These are phyloP conservation scores for Enteromius afrohamiltoni DNA, from an alignment of 2,797 vertebrate species.

Conservation along the genomic window DNA sequence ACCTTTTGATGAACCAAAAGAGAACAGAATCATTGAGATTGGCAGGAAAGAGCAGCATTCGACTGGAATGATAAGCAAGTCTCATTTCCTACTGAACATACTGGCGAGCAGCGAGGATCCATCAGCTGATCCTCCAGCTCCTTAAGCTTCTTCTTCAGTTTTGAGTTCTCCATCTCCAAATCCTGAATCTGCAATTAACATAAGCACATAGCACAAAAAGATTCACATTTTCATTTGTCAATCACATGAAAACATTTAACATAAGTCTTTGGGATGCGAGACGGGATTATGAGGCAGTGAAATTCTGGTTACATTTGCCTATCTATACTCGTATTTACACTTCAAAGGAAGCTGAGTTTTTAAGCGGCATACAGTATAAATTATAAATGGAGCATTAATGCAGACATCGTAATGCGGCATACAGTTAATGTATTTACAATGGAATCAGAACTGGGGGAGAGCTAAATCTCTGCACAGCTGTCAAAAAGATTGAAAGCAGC, in stretches of 20 bases:
- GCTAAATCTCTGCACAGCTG: neutral
- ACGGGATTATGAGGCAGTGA: constrained; percentile 10
- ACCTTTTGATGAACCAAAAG: constrained; percentile 68
- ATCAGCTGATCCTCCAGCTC: constrained; percentile 84
- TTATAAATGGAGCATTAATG: neutral
- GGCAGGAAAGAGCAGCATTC: neutral
- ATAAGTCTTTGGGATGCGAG: neutral
- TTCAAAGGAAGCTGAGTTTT: constrained; percentile 19
- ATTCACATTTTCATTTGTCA: neutral
- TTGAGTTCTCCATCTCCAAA: constrained; percentile 86
- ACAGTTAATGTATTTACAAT: neutral
- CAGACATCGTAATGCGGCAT: neutral
- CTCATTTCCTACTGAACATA: constrained; percentile 64
- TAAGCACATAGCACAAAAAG: constrained; percentile 10
- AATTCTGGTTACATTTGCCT: constrained; percentile 7
- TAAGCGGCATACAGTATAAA: neutral
- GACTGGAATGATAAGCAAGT: constrained; percentile 3
- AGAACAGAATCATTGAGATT: constrained; percentile 48
- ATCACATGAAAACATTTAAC: constrained; percentile 1
- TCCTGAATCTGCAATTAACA: constrained; percentile 84
- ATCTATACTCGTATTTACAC: neutral
- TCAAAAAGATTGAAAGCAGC: neutral
- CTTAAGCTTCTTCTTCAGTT: constrained; percentile 86
- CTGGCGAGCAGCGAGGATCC: constrained; percentile 78
- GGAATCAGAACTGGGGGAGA: neutral